A percentile compares a stretch with the other conserved stretches of the same genome.
Evolutionary conservation across 2,888 invertebrate genomes (phyloP).

Genomic region (Quadroppia sp.): DNA sequence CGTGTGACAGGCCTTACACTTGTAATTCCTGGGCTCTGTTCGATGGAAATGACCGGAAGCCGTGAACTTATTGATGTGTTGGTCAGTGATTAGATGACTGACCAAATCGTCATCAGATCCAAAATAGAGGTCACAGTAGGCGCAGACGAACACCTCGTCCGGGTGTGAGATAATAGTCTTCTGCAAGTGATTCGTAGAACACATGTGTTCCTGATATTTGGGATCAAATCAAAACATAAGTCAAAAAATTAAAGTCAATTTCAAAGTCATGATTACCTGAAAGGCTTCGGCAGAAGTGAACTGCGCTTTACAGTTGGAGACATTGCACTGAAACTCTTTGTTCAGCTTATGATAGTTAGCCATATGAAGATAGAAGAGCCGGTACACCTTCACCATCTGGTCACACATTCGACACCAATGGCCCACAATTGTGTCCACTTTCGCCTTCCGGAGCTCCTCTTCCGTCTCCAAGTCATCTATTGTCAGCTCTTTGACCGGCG

Average conservation of each 20-base stretch:
- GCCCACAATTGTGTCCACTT: slow-evolving; percentile 43
- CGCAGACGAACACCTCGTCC: slow-evolving; percentile 42
- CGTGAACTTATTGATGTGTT: slow-evolving; percentile 48
- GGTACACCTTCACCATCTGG: slow-evolving; percentile 45
- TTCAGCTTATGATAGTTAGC: slow-evolving; percentile 44
- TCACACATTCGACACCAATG: slow-evolving; percentile 46
- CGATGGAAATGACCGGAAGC: slow-evolving; percentile 44
- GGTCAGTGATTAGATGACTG: slow-evolving; percentile 47
- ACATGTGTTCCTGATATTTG: slow-evolving; percentile 40
- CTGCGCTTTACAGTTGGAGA: slow-evolving; percentile 43
- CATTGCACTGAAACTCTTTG: slow-evolving; percentile 44
- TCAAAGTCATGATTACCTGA: slow-evolving; percentile 26
- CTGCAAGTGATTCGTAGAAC: slow-evolving; percentile 40
- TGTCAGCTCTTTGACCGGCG: slow-evolving; percentile 16
- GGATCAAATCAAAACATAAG: background rate
- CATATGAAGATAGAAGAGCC: slow-evolving; percentile 45
- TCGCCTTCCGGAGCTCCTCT: slow-evolving; percentile 39
- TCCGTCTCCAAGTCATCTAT: slow-evolving; percentile 42
- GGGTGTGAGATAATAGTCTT: slow-evolving; percentile 44
- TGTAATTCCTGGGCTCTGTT: slow-evolving; percentile 49
- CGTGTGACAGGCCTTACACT: slow-evolving; percentile 49
- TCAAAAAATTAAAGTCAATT: background rate
- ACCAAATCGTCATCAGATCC: slow-evolving; percentile 47
- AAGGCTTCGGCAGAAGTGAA: slow-evolving; percentile 44
- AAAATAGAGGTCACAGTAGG: slow-evolving; percentile 48